Evolutionary conservation across 2,113 vertebrate genomes (phyloP), one percentile per base, ranked within the genome.

Genomic region (Gambusia affinis): DNA sequence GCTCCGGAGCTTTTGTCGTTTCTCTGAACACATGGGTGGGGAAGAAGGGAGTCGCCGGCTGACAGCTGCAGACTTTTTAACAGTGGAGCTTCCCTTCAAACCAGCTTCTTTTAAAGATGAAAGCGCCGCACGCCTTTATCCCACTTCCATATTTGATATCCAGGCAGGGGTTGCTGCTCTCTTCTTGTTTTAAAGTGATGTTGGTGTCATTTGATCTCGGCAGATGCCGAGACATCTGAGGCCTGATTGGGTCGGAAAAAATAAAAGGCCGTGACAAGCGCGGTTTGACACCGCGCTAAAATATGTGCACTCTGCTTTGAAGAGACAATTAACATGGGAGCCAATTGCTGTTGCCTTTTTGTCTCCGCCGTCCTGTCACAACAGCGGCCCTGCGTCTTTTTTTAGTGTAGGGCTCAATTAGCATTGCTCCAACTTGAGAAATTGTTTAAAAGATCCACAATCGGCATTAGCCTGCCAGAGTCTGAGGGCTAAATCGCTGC

Each of bases 181-280:
- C 78, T 88, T 90, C 88, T 84, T 63, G 80, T 89, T 89, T 89
- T 88, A 91, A 87, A 90, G 89, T 85, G 87, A 90, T 85, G 80
- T 88, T 82, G 74, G 51, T 89, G 89, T 92, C 93, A 93, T 93
- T 91, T 89, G 88, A 91, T 92, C 83, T 88, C 63, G 81, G 85
- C 87, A 89, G 88, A 92, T 86, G 67, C 82, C 73, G 31, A 87
- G 87, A 90, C 90, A 91, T 92, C 89, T 85, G 87, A 92, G 83
- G 83, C 77, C 79, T 79, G 85, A 91, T 91, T 90, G 83, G 81
- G 70, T 86, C 76, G 35, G 74, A 87, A 76, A 70, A 76, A 69
- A 76, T 84, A 76, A 66, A 75, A 70, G 79, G 51, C 64, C 12
- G 72, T 75, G 83, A 86, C 76, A 76, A 80, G 63, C 64, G 1